Conservation (phyloP, 2,797 vertebrate species). For the Poecilia gillii region DNA sequence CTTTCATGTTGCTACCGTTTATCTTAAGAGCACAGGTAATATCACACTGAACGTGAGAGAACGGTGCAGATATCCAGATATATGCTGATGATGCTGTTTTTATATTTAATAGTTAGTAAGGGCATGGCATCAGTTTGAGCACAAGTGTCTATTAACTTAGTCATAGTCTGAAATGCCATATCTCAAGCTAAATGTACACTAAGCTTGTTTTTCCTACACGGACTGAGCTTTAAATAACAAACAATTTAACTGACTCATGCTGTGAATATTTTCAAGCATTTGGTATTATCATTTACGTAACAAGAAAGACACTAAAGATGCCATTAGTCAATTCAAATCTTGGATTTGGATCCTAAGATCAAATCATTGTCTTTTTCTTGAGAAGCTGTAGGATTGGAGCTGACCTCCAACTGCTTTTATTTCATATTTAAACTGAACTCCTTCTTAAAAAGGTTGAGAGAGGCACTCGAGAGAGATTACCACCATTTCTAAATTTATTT, state of each 20-base stretch:
- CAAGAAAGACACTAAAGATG: neutral
- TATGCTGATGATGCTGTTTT: neutral
- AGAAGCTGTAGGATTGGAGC: neutral
- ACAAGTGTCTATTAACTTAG: neutral
- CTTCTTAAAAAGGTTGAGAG: neutral
- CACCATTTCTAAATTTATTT: neutral
- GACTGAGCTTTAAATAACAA: neutral
- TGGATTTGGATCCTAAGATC: neutral
- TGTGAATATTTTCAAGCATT: neutral
- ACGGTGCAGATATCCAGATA: neutral
- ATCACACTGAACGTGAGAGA: neutral
- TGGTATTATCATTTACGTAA: neutral
- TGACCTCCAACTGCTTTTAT: neutral
- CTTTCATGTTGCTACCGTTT: neutral
- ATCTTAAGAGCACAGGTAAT: neutral
- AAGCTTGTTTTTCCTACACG: neutral
- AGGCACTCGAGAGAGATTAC: neutral
- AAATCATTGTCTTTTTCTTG: neutral
- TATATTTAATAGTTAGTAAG: neutral
- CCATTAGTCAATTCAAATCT: neutral
- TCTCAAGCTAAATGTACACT: neutral
- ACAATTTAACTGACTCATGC: neutral
- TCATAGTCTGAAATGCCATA: neutral
- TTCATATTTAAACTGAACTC: neutral
- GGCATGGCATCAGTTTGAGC: neutral